Conservation (phyloP, 2,888 invertebrate genomes). For the Camptogramma bilineatum region DNA sequence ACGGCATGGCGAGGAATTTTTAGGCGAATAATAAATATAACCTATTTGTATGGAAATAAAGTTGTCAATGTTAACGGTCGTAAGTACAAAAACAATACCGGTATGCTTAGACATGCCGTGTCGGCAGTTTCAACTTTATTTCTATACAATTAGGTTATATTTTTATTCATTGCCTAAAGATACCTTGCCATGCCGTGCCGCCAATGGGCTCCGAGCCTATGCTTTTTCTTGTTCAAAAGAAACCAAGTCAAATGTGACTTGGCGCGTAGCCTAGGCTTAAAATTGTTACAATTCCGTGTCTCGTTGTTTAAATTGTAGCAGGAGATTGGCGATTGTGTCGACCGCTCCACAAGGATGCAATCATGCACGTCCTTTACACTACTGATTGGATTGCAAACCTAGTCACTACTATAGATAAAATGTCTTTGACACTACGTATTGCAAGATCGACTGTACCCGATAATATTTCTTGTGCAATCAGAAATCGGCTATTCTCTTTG, state of each 20-base stretch:
- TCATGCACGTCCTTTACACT: constrained; percentile 55
- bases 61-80: too few species aligned
- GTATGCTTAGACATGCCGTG: too few species aligned
- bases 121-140: too few species aligned
- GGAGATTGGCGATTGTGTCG: constrained; percentile 53
- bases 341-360: constrained; percentile 48
- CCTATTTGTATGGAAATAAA: too few species aligned
- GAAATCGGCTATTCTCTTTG: not conserved
- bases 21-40: too few species aligned
- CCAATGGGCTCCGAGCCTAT: too few species aligned
- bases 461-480: not conserved
- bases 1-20: too few species aligned
- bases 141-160: too few species aligned
- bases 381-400: constrained; percentile 52
- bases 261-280: not conserved
- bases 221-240: not conserved
- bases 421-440: not conserved
- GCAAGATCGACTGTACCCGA: not conserved
- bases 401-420: constrained; percentile 9
- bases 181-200: too few species aligned
- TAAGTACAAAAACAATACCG: too few species aligned
- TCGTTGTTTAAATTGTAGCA: constrained; percentile 1
- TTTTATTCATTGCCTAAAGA: too few species aligned
- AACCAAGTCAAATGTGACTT: not conserved
- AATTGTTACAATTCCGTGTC: constrained; percentile 2